A percentile compares a stretch with the other conserved stretches of the same genome.
These are phyloP conservation scores for Harpegnathos saltator DNA, from an alignment of 1,140 invertebrate species.

Conservation along the genomic window DNA sequence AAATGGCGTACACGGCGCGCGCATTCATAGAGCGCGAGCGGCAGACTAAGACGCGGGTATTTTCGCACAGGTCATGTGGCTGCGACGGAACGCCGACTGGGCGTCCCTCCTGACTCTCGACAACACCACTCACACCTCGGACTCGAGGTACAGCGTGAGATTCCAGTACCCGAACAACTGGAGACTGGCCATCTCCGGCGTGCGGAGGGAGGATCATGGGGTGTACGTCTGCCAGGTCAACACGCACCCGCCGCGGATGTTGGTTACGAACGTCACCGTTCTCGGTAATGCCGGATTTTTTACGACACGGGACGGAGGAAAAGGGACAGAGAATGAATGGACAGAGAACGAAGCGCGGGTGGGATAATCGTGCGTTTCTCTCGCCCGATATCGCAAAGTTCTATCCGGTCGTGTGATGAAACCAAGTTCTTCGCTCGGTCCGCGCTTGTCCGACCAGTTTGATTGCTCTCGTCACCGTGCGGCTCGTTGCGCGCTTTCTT, in stretches of 20 bases:
- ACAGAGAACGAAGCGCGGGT: no score
- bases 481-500: no score
- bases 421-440: no score
- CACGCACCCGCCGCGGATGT: constrained; percentile 91
- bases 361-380: no score
- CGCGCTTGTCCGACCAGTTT: no score
- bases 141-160: constrained; percentile 84
- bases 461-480: no score
- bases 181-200: constrained; percentile 91
- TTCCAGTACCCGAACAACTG: constrained; percentile 92
- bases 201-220: constrained; percentile 90
- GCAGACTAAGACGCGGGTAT: no score
- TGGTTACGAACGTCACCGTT: constrained; percentile 83
- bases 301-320: constrained; percentile 1
- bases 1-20: no score
- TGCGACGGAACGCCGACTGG: constrained; percentile 84
- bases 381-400: no score
- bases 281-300: constrained; percentile 78
- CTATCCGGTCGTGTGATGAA: no score
- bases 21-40: no score
- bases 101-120: constrained; percentile 87
- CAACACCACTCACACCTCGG: constrained; percentile 86
- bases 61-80: constrained; percentile 88
- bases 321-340: background rate
- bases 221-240: constrained; percentile 94